Conservation (phyloP, 2,888 invertebrate genomes). For the Diplazon laetatorius region DNA sequence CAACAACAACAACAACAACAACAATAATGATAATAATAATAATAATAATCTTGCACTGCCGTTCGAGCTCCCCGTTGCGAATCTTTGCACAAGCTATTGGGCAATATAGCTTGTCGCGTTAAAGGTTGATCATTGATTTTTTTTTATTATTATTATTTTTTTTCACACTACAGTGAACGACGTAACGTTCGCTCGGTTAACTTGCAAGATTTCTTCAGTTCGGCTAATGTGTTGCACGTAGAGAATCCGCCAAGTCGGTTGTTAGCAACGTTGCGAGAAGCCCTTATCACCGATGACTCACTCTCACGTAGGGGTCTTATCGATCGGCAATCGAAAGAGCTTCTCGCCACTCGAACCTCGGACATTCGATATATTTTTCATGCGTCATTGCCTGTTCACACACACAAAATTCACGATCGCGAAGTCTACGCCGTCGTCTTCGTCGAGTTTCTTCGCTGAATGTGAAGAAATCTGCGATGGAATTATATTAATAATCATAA, state of each 20-base stretch:
- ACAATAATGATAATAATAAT: no score
- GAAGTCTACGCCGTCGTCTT: neutral
- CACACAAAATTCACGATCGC: no score
- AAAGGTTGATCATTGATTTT: constrained; percentile 59
- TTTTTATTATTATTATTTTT: neutral
- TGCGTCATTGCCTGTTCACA: constrained; percentile 57
- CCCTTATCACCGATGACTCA: constrained; percentile 65
- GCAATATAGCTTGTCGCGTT: constrained; percentile 30
- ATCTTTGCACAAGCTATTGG: constrained; percentile 26
- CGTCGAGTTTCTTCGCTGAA: neutral
- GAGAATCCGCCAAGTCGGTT: constrained; percentile 1
- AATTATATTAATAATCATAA: no score
- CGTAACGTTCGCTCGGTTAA: no score
- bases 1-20: no score
- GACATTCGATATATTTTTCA: constrained; percentile 65
- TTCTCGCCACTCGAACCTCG: neutral
- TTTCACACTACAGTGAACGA: no score
- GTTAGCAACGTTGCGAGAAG: neutral
- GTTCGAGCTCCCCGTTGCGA: no score
- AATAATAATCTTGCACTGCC: no score
- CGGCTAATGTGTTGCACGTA: neutral
- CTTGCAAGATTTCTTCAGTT: neutral
- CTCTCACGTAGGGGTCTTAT: constrained; percentile 62
- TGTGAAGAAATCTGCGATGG: neutral
- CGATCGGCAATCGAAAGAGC: constrained; percentile 68